Conservation (phyloP, 1,140 invertebrate genomes). For the Drosophila paulistorum region DNA sequence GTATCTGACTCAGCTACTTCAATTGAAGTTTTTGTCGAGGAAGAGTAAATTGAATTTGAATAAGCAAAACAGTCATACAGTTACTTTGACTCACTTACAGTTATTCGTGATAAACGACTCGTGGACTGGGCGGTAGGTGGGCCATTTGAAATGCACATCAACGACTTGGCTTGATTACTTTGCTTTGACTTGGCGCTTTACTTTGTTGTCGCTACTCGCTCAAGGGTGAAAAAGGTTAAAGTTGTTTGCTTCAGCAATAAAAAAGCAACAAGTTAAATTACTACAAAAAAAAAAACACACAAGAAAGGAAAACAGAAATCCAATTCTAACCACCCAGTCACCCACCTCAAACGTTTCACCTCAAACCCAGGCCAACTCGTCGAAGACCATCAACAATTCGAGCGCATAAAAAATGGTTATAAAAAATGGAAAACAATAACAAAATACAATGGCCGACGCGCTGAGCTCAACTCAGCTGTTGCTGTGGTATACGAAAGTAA, state of each 20-base stretch:
- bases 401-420: constrained; percentile 70
- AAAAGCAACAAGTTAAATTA: constrained; percentile 68
- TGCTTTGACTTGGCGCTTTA: constrained; percentile 36
- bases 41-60: constrained; percentile 9
- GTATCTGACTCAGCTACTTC: not conserved
- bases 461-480: constrained; percentile 52
- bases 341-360: constrained; percentile 8
- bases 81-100: constrained; percentile 18
- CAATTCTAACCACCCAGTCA: not conserved
- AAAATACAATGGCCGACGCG: constrained; percentile 55
- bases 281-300: constrained; percentile 32
- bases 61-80: constrained; percentile 7
- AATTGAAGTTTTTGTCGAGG: not conserved
- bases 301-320: constrained; percentile 38
- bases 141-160: constrained; percentile 67
- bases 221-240: constrained; percentile 64
- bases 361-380: constrained; percentile 29
- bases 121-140: constrained; percentile 8
- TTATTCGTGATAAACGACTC: constrained; percentile 1
- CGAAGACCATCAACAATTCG: constrained; percentile 65
- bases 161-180: constrained; percentile 70
- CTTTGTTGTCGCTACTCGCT: constrained; percentile 35
- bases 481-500: constrained; percentile 43
- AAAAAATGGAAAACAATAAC: constrained; percentile 70
- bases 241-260: constrained; percentile 4